Evolutionary conservation across 2,888 invertebrate species (phyloP), one percentile per base, ranked within the genome.

Genomic region (Zaprionus lineosus): DNA sequence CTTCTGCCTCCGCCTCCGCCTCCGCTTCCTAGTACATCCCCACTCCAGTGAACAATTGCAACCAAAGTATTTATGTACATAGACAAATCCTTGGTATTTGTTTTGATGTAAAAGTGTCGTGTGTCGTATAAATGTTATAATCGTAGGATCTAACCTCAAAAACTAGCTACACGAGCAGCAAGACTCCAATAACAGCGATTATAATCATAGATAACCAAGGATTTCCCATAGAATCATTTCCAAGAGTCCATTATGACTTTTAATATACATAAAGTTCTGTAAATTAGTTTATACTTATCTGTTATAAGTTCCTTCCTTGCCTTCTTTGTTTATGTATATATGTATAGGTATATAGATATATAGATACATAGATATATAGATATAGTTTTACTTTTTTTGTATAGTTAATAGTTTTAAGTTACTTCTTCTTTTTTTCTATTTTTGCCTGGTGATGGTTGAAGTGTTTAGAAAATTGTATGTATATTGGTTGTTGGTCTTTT

Each of bases 101-200:
- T n/a, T n/a, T n/a, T n/a, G n/a, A n/a, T n/a, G n/a, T n/a, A n/a
- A n/a, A n/a, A n/a, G 44, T 65, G 21, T 33, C 55, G 40, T 62
- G 44, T 61, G 68, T 56, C 61, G 62, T 68, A 52, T 61, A 48
- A 65, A 43, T 43, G 43, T 58, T 60, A 47, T 51, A 71, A 48
- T 47, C 65, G 39, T 39, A 41, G 41, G 34, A 47, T 28, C 34
- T 61, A 61, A 69, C 56, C 63, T 28, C 33, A 64, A 46, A 47
- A n/a, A n/a, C n/a, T n/a, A n/a, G n/a, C n/a, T n/a, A n/a, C n/a
- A n/a, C n/a, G n/a, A n/a, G n/a, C n/a, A n/a, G n/a, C n/a, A n/a
- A n/a, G n/a, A n/a, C n/a, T n/a, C n/a, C n/a, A n/a, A n/a, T n/a
- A n/a, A n/a, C n/a, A n/a, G n/a, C n/a, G n/a, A n/a, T n/a, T n/a